phyloP scores from a whole-genome alignment of 2,113 vertebrate genomes.

The Anas platyrhynchos region DNA sequence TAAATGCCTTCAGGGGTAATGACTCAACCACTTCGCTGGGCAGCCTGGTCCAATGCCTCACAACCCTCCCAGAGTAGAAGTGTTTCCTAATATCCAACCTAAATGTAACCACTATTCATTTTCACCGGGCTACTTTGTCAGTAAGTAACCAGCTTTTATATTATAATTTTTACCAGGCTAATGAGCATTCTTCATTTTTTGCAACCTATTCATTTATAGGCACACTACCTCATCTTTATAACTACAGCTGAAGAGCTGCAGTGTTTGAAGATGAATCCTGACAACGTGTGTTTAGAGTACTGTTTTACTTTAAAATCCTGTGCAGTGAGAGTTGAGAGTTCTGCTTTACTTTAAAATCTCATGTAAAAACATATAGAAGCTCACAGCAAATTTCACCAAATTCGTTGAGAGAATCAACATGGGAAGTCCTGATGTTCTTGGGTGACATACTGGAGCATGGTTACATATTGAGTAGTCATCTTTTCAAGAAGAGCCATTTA shows the following conservation, averaged over 20 bases:
- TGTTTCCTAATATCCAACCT: too few relatives aligned
- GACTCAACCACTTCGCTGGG: too few relatives aligned
- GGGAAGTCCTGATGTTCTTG: not conserved
- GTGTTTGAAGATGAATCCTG: not conserved
- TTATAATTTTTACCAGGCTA: not conserved
- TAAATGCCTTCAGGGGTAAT: too few relatives aligned
- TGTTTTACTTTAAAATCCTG: not conserved
- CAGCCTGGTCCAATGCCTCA: too few relatives aligned
- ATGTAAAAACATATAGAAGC: not conserved
- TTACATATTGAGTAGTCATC: not conserved
- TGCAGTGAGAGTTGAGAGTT: not conserved
- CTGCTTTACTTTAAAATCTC: not conserved
- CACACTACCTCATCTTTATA: not conserved
- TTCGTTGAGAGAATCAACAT: not conserved
- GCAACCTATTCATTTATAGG: not conserved
- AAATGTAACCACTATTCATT: not conserved
- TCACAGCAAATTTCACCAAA: not conserved
- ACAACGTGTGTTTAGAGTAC: not conserved
- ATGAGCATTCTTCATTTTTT: not conserved
- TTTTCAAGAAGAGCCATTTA: not conserved
- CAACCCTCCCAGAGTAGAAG: too few relatives aligned
- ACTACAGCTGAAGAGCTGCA: not conserved
- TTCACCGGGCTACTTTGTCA: not conserved
- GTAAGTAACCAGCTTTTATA: not conserved
- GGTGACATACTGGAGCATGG: not conserved